phyloP scores from a whole-genome alignment of 2,113 vertebrate genomes.

The Boleophthalmus pectinirostris region DNA sequence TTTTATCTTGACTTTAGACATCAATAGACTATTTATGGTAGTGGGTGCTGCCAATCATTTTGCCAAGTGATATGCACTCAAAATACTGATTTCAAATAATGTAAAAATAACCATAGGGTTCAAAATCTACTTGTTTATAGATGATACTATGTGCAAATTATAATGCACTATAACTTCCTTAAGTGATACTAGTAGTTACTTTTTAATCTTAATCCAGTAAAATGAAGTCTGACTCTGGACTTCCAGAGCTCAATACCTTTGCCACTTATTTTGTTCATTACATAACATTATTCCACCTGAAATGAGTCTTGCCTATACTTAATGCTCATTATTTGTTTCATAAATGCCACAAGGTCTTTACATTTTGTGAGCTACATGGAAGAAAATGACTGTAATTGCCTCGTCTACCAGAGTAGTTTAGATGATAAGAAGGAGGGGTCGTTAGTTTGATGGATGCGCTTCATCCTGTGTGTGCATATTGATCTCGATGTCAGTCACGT shows the following conservation, averaged over 20 bases:
- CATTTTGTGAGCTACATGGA: background rate
- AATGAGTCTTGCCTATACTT: background rate
- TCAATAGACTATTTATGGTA: too few relatives aligned
- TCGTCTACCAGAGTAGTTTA: conserved; percentile 13
- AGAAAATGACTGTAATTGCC: conserved; percentile 10
- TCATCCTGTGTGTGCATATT: conserved; percentile 55
- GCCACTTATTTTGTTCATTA: background rate
- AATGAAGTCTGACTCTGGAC: background rate
- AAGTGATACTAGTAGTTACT: background rate
- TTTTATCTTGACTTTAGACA: too few relatives aligned
- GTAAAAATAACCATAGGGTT: too few relatives aligned
- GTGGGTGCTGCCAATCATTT: too few relatives aligned
- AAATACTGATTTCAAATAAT: too few relatives aligned
- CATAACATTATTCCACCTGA: background rate
- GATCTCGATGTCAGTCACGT: conserved; percentile 57
- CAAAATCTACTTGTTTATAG: too few relatives aligned
- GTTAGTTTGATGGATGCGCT: conserved; percentile 48
- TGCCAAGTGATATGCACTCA: too few relatives aligned
- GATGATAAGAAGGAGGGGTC: conserved; percentile 21
- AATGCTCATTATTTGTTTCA: background rate
- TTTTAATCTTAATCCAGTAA: background rate
- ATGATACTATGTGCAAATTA: background rate
- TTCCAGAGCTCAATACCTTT: background rate
- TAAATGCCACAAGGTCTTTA: background rate
- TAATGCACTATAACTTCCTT: background rate